These are phyloP conservation scores for Phenganax subtilis DNA, from an alignment of 92 coral and sea anemone genomes.

Conservation along the genomic window DNA sequence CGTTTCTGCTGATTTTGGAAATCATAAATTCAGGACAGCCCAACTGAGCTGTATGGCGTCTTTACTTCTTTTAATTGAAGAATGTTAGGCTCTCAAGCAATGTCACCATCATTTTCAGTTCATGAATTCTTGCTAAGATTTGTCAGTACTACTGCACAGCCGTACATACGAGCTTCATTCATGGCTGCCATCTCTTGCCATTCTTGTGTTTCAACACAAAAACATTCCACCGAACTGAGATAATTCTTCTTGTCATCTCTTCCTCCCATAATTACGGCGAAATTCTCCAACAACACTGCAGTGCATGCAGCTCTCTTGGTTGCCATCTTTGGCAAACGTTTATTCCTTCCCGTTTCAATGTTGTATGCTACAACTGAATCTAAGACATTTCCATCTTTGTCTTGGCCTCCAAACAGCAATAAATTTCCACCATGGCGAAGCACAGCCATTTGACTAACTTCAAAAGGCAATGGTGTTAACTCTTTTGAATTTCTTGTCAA, in stretches of 20 bases:
- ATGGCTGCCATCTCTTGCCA: constrained; percentile 28
- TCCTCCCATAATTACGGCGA: constrained; percentile 19
- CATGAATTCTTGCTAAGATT: background rate
- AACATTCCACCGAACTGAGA: constrained; percentile 22
- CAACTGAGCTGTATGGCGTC: too few species aligned
- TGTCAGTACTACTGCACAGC: background rate
- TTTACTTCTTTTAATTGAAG: too few species aligned
- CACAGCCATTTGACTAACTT: constrained; percentile 30
- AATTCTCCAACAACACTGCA: constrained; percentile 7
- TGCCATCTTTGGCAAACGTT: constrained; percentile 1
- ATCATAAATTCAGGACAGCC: too few species aligned
- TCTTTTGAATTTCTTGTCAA: background rate
- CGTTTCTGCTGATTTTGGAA: too few species aligned
- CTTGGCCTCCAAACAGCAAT: constrained; percentile 23
- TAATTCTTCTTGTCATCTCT: constrained; percentile 30
- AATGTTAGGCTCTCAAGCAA: too few species aligned
- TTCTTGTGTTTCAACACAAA: constrained; percentile 11
- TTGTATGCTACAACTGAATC: constrained; percentile 12
- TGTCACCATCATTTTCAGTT: too few species aligned
- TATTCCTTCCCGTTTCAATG: constrained; percentile 17
- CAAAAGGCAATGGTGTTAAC: constrained; percentile 14
- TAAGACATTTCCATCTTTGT: constrained; percentile 26
- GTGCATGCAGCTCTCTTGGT: constrained; percentile 23
- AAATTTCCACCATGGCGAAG: constrained; percentile 19
- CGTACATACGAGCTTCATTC: constrained; percentile 23